phyloP scores from a whole-genome alignment of 2,113 vertebrate species.

The Anolis sagrei region DNA sequence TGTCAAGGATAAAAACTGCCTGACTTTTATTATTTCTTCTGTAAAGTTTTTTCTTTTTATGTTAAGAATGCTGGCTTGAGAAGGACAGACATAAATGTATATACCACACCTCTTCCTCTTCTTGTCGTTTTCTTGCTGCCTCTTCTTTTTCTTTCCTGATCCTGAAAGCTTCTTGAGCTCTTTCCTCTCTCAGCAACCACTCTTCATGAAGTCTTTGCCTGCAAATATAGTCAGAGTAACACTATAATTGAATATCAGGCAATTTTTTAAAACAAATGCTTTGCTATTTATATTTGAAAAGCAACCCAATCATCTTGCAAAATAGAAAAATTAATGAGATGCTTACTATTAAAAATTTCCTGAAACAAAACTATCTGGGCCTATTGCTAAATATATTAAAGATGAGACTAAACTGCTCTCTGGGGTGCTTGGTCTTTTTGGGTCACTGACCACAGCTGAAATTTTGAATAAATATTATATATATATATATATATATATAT shows the following conservation, averaged over 20 bases:
- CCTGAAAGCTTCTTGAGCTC: slow-evolving; percentile 91
- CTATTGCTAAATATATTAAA: background rate
- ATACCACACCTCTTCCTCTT: slow-evolving; percentile 89
- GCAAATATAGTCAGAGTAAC: slow-evolving; percentile 53
- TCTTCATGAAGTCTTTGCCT: slow-evolving; percentile 87
- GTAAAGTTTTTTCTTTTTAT: background rate
- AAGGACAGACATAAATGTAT: background rate
- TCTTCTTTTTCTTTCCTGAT: slow-evolving; percentile 87
- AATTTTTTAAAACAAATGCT: background rate
- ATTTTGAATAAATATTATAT: background rate
- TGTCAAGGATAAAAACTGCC: background rate
- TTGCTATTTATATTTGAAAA: background rate
- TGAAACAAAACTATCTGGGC: background rate
- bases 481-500: no score
- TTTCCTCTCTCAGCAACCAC: slow-evolving; percentile 90
- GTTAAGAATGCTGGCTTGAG: background rate
- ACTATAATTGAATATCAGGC: background rate
- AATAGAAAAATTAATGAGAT: background rate
- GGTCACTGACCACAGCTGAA: background rate
- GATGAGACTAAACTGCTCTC: background rate
- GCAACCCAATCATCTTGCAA: background rate
- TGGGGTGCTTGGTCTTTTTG: background rate
- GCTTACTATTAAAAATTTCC: background rate
- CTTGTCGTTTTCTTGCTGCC: slow-evolving; percentile 82
- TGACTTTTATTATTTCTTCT: background rate